Conservation (phyloP, 2,113 vertebrate species). For the Lucifuga dentata region DNA sequence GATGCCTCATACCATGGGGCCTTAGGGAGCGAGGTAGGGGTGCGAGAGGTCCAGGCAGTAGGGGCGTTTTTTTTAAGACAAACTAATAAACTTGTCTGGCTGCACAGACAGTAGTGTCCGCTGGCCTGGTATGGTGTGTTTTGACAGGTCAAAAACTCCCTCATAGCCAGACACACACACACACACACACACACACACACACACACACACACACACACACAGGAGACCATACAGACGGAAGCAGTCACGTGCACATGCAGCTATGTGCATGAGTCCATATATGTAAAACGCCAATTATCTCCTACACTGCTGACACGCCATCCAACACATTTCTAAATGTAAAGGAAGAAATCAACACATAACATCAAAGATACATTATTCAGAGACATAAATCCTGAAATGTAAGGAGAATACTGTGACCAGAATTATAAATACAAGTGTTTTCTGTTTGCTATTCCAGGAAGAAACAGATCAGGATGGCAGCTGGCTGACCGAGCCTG, state of each 20-base stretch:
- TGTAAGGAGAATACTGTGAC: neutral
- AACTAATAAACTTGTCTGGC: conserved; percentile 82
- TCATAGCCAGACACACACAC: conserved; percentile 22
- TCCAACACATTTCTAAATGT: neutral
- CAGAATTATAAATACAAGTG: neutral
- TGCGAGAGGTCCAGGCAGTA: conserved; percentile 45
- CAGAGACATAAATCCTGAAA: conserved; percentile 8
- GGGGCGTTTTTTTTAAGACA: conserved; percentile 73
- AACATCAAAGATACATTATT: conserved; percentile 26
- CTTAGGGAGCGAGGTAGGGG: conserved; percentile 64
- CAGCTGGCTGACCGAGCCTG: conserved; percentile 73
- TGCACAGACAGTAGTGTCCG: conserved; percentile 71
- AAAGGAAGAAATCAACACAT: conserved; percentile 4
- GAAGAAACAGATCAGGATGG: conserved; percentile 52
- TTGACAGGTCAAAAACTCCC: conserved; percentile 61
- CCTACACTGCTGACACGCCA: neutral
- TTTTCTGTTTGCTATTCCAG: conserved; percentile 36
- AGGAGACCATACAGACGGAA: conserved; percentile 6
- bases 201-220: conserved; percentile 7
- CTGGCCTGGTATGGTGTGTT: conserved; percentile 61
- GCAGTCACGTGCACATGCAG: neutral
- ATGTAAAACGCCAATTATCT: neutral
- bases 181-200: conserved; percentile 28
- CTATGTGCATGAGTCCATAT: no score
- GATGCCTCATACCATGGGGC: conserved; percentile 66